These are phyloP conservation scores for Mechanitis messenoides DNA, from an alignment of 2,888 invertebrate genomes.

Conservation along the genomic window DNA sequence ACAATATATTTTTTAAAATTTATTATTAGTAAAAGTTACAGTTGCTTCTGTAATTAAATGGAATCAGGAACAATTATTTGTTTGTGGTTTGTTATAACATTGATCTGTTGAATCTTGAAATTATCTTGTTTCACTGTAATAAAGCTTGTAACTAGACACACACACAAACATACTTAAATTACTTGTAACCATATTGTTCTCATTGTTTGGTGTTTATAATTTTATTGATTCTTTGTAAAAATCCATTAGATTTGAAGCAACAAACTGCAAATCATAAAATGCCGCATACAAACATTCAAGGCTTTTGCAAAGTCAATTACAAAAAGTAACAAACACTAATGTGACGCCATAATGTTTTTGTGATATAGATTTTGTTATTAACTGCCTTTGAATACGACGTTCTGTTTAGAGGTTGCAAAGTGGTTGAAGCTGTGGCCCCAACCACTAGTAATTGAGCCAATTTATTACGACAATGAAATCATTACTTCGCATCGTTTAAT, in stretches of 20 bases:
- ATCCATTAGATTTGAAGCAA: constrained; percentile 16
- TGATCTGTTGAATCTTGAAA: no score
- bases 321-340: constrained; percentile 20
- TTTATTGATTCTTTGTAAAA: neutral
- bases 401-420: no score
- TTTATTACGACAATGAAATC: constrained; percentile 26
- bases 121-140: no score
- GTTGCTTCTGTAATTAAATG: no score
- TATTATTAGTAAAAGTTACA: no score
- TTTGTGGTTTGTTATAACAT: no score
- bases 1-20: no score
- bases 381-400: no score
- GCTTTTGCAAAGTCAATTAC: constrained; percentile 29
- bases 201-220: neutral
- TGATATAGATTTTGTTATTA: no score
- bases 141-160: no score
- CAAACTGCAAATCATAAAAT: constrained; percentile 21
- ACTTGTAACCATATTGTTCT: neutral
- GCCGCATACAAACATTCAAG: constrained; percentile 26
- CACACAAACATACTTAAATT: neutral
- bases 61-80: no score
- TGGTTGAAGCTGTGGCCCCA: neutral
- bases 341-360: constrained; percentile 8
- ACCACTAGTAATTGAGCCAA: constrained; percentile 34
- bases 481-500: no score